phyloP scores from a whole-genome alignment of 2,113 vertebrate genomes.

The Chamaetylas fuelleborni region DNA sequence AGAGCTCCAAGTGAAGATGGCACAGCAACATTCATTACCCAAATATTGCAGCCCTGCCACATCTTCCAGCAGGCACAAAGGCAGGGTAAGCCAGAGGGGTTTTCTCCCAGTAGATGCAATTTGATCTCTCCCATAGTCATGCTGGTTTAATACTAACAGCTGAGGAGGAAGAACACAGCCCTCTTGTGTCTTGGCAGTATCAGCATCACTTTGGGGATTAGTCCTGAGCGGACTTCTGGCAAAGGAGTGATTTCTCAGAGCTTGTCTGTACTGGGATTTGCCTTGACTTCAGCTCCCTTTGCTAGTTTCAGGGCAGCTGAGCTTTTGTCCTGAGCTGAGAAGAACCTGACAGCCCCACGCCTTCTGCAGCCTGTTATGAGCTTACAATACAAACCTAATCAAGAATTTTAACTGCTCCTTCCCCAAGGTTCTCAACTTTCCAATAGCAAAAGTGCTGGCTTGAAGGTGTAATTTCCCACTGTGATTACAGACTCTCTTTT shows the following conservation, averaged over 20 bases:
- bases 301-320: background rate
- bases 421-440: background rate
- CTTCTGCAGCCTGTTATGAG: background rate
- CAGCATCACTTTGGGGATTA: background rate
- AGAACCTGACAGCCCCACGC: rapidly evolving
- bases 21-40: background rate
- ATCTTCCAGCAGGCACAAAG: background rate
- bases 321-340: background rate
- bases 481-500: background rate
- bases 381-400: background rate
- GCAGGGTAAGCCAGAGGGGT: background rate
- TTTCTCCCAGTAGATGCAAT: background rate
- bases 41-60: rapidly evolving
- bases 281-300: background rate
- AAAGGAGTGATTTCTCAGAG: background rate
- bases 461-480: background rate
- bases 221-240: background rate
- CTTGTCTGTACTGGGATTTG: background rate
- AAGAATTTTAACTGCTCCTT: background rate
- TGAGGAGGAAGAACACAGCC: background rate
- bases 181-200: background rate
- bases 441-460: background rate
- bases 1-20: background rate
- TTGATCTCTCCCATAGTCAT: background rate
- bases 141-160: background rate